phyloP scores from a whole-genome alignment of 2,888 invertebrate species.

The Laothoe populi region DNA sequence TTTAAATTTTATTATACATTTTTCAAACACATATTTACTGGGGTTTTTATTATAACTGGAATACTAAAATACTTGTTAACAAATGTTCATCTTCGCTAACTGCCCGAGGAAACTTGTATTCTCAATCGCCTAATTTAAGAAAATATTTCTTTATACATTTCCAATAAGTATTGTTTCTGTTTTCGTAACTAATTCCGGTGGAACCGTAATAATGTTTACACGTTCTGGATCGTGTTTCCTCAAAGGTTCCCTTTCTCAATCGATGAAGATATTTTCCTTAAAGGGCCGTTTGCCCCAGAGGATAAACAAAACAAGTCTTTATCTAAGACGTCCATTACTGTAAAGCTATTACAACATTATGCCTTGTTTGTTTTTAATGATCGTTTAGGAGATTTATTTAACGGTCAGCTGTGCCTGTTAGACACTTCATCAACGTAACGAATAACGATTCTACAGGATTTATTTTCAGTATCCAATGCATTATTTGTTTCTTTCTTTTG shows the following conservation, averaged over 20 bases:
- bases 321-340: constrained; percentile 49
- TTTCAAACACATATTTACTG: constrained; percentile 5
- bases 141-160: constrained; percentile 18
- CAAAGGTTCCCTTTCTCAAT: constrained; percentile 45
- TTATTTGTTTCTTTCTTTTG: constrained; percentile 11
- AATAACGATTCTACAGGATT: constrained; percentile 23
- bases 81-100: background rate
- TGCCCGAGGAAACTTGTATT: background rate
- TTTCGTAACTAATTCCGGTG: constrained; percentile 29
- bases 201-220: constrained; percentile 36
- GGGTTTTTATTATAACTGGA: too few species aligned
- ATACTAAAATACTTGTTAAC: too few species aligned
- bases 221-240: constrained; percentile 39
- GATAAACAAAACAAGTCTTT: constrained; percentile 53
- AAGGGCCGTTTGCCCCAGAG: constrained; percentile 58
- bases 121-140: background rate
- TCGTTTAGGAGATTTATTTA: constrained; percentile 26
- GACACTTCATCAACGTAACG: constrained; percentile 17
- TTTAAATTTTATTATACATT: too few species aligned
- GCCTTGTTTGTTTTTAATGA: constrained; percentile 23
- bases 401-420: constrained; percentile 11
- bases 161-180: constrained; percentile 17
- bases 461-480: constrained; percentile 5
- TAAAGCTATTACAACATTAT: constrained; percentile 28
- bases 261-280: constrained; percentile 66